These are phyloP conservation scores for Haplochromis vanheusdeni DNA, from an alignment of 2,113 vertebrate species.

Conservation along the genomic window DNA sequence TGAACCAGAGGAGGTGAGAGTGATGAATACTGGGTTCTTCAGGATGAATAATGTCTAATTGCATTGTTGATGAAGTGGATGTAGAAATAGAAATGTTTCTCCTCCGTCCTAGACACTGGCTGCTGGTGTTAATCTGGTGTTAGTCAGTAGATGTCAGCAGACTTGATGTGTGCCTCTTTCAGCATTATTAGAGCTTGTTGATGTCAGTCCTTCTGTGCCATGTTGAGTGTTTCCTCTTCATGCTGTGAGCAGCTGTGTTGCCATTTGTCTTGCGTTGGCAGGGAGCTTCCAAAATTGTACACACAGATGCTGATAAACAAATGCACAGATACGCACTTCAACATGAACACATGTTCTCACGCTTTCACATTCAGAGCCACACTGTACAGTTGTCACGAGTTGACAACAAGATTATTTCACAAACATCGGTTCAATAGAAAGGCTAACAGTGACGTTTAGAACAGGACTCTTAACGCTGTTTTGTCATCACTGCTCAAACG, in stretches of 20 bases:
- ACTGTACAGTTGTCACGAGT: not conserved
- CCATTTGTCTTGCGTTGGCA: conserved; percentile 15
- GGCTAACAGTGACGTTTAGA: not conserved
- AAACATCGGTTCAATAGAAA: not conserved
- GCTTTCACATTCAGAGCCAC: not conserved
- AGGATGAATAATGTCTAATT: not conserved
- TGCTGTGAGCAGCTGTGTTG: conserved; percentile 25
- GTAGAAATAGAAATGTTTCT: not conserved
- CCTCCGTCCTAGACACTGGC: not conserved
- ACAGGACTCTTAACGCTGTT: not conserved
- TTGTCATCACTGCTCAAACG: not conserved
- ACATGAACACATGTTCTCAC: not conserved
- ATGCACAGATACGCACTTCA: not conserved
- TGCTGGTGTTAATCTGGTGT: not conserved
- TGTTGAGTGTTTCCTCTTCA: conserved; percentile 11
- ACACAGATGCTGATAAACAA: not conserved
- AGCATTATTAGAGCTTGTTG: conserved; percentile 13
- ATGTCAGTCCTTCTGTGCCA: not conserved
- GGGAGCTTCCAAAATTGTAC: not conserved
- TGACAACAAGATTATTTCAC: not conserved
- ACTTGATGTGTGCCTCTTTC: not conserved
- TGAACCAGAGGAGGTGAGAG: conserved; percentile 90
- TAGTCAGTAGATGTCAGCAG: not conserved
- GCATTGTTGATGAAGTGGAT: not conserved
- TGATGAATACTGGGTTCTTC: not conserved